Base-by-base conservation (phyloP, 2,888 invertebrate species). In the Melolontha melolontha region DNA sequence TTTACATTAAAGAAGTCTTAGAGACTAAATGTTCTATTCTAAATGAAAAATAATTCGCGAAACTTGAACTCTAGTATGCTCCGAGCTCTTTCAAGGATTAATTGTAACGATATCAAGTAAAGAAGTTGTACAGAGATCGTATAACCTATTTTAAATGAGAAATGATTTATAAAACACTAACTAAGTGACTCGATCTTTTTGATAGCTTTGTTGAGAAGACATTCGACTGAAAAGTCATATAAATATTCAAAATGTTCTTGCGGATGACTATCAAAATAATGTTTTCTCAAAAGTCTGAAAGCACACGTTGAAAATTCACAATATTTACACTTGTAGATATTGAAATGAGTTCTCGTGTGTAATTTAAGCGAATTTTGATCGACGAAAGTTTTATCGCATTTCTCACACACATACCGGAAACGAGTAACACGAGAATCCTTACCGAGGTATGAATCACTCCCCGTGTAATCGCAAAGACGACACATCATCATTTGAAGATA, bases 181-280 rank as follows among this genome's bases (percentile, higher is more conserved):
- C 4, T 22, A 1, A 2, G 4, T 4, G 22, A 2, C 4, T 22
- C 4, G 4, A 22, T 22, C 22, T 22, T 22, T 1, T 4, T 22
- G 1, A 22, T 2, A 22, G 22, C 22, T 22, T 22, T 34, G 7
- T 34, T 34, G 34, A 34, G 34, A 6, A 1, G 10, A 34, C 34
- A 34, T 34, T 16, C 16, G 2, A 2, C 4, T 6, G 8, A n/a
- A 5, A 39, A 17, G 8, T 55, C 41, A 41, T 40, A 55, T 1
- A 41, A 8, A 22, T 41, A 55, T 2, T 55, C 55, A 41, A 40
- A 55, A 5, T 6, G 16, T 5, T 55, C 8, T 1, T 40, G 17
- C 11, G 7, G 8, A 11, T 55, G 55, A 1, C 5, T 0, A n/a
- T 55, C 55, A 41, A 41, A 55, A 17, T 55, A 11, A n/a, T 55